A percentile compares a stretch with the other conserved stretches of the same genome.
These are phyloP conservation scores for Sipha flava DNA, from an alignment of 1,140 invertebrate genomes.

Conservation along the genomic window DNA sequence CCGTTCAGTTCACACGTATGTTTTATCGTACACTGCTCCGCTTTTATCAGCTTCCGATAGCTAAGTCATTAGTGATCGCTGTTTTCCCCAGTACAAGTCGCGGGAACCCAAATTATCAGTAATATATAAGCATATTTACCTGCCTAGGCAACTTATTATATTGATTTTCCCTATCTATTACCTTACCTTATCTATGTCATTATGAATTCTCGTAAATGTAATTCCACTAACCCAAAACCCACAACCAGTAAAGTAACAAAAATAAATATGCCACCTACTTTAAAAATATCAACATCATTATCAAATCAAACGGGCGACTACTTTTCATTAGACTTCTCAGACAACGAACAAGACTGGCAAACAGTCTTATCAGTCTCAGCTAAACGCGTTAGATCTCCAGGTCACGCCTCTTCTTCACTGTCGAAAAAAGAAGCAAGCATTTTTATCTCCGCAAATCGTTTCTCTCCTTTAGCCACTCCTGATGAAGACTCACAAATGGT, in stretches of 20 bases:
- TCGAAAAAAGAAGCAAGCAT: not conserved
- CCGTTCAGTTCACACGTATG: not conserved
- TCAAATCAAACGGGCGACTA: not conserved
- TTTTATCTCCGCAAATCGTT: not conserved
- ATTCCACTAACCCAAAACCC: not conserved
- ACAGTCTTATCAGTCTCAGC: not conserved
- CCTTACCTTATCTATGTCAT: not conserved
- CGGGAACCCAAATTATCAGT: not conserved
- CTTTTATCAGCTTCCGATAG: not conserved
- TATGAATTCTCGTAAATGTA: slow-evolving; percentile 1
- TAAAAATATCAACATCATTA: not conserved
- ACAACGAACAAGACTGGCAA: not conserved
- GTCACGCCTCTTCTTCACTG: not conserved
- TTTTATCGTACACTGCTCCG: not conserved
- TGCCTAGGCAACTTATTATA: not conserved
- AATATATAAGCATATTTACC: not conserved
- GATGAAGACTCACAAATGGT: not conserved
- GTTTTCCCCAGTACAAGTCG: not conserved
- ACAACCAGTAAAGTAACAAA: not conserved
- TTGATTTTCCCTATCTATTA: not conserved
- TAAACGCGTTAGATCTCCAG: not conserved
- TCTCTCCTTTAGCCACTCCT: not conserved
- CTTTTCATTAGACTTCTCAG: not conserved
- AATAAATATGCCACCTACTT: not conserved
- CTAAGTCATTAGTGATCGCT: not conserved